Evolutionary conservation across 2,888 invertebrate species (phyloP), one percentile per base, ranked within the genome.

Genomic region (Tenthredo notha): DNA sequence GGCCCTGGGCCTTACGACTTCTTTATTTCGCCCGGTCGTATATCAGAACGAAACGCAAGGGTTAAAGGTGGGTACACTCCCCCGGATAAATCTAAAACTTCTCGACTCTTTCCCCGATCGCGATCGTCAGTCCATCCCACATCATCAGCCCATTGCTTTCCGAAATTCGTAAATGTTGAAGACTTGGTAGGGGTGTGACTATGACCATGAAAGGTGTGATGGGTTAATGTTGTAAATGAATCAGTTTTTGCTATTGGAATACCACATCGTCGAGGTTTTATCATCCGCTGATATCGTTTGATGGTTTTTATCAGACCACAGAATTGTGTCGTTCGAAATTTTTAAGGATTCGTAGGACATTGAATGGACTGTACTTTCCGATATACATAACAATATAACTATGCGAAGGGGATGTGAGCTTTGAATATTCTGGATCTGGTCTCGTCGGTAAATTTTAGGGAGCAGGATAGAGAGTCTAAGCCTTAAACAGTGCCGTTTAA

Each of bases 401-500:
- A 9, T n/a, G 40, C 40, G 21, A 72, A 15, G 74, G 74, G 40
- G 74, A 74, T 77, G 77, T 3, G 77, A 12, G 12, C 29, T 15
- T n/a, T 12, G 50, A 77, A 33, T 50, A 77, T 50, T 50, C 50
- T n/a, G 77, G 29, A 77, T 54, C 77, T 33, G 77, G 77, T 54
- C 25, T 33, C 7, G 47, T 25, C 47, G 50, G 75, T 18, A 50
- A 50, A 18, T 75, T 50, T 47, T 37, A 54, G 54, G 40, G 40
- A 40, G 21, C 50, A 85, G 85, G 85, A 86, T 86, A 86, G 86
- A 86, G 87, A 87, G 87, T 88, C 89, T 89, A 87, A 86, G 86
- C 87, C 88, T 90, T 89, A 90, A 91, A 90, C 88, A 89, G 89
- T 87, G 86, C 87, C 89, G 88, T 91, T 92, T 91, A 91, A 92